Evolutionary conservation across 2,113 vertebrate genomes (phyloP), one percentile per base, ranked within the genome.

Genomic region (Chaetorhynchus papuensis): DNA sequence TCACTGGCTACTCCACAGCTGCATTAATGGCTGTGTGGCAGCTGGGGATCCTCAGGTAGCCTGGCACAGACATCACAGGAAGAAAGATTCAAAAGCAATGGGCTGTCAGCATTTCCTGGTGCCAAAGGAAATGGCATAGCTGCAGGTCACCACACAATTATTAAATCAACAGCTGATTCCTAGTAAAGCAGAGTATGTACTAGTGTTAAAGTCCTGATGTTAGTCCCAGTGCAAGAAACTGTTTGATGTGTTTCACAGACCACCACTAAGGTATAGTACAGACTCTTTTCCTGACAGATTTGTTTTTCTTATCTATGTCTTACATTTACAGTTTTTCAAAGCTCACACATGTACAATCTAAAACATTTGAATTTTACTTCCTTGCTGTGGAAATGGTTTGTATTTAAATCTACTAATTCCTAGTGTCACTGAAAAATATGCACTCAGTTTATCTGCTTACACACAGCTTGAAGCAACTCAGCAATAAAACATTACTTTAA

Each of bases 391-490:
- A 59, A 95, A 57, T 60, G 33, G 56, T 90, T 64, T 88, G 44
- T n/a, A 89, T 86, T 93, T 86, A 90, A 86, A 96, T 87, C 79
- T 85, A 68, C 33, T 94, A 89, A 94, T 87, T 94, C 52, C 61
- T 86, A 78, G 49, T 56, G 64, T 66, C 41, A 71, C 76, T 69
- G 86, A 39, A 93, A 90, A 90, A 90, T 56, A 87, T 13, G 56
- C 28, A 76, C 22, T 47, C 37, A 24, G n/a, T 92, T 93, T 91
- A 83, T 83, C 88, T 91, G 63, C 75, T 90, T 88, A 88, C 2
- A 5, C 71, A 50, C 63, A 94, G 54, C 69, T 88, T 89, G 81
- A 72, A 83, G 70, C 7, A 69, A 42, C 71, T 93, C 54, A 59
- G 85, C 52, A 90, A 72, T 10, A 86, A 66, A 93, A 92, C 45